Conservation (phyloP, 53 echinoderm and acorn worm genomes). For the Crossaster papposus region DNA sequence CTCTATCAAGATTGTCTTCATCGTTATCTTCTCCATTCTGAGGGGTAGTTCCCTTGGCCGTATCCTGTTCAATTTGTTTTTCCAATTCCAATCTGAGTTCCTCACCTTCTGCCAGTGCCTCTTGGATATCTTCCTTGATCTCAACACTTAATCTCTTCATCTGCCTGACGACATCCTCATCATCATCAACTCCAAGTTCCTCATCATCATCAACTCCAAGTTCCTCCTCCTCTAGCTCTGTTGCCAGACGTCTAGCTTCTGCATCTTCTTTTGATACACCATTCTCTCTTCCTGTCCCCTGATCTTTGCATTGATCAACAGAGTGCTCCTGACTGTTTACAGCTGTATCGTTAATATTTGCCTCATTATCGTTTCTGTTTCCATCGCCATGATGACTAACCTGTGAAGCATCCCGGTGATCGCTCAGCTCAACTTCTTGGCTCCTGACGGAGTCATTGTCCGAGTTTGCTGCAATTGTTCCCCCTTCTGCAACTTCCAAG, state of each 20-base stretch:
- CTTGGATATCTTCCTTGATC: constrained; percentile 66
- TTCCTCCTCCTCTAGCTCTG: constrained; percentile 13
- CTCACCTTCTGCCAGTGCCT: constrained; percentile 65
- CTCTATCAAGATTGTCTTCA: constrained; percentile 10
- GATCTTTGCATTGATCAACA: neutral
- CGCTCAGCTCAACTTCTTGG: constrained; percentile 15
- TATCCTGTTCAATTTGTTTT: constrained; percentile 35
- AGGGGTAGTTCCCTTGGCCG: constrained; percentile 2
- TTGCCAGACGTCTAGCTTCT: neutral
- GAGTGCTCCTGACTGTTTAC: neutral
- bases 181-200: constrained; percentile 16
- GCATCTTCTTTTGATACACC: neutral
- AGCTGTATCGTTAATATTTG: neutral
- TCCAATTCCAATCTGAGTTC: constrained; percentile 17
- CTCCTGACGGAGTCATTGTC: neutral
- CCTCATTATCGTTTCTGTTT: neutral
- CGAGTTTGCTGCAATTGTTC: neutral
- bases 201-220: constrained; percentile 11
- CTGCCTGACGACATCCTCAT: constrained; percentile 35
- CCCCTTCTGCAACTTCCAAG: constrained; percentile 5
- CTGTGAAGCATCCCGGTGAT: neutral
- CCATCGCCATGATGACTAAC: constrained; percentile 1
- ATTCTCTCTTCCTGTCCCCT: neutral
- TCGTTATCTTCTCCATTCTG: constrained; percentile 6
- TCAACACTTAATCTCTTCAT: constrained; percentile 51